Evolutionary conservation across 2,888 invertebrate species (phyloP), one percentile per base, ranked within the genome.

Genomic region (Clivina fossor): DNA sequence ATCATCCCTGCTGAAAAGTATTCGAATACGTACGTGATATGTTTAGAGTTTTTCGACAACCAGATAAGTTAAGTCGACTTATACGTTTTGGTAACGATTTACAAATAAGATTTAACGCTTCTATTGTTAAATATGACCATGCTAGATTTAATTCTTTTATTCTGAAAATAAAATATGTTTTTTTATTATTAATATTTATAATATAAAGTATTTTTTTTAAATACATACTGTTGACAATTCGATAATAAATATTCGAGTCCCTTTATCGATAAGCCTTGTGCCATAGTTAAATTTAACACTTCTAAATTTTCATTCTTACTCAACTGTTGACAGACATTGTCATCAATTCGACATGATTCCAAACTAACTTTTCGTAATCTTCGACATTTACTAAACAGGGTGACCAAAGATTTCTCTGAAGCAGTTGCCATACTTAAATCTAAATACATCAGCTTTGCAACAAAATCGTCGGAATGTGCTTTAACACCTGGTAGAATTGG

Each of bases 211-310:
- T 40, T 11, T 9, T 9, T 9, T 13, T 7, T 26, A 13, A 40
- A 40, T 20, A 68, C 74, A 71, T 69, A 83, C 81, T 75, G 79
- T 63, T 71, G 73, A 65, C 85, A 85, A 40, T 82, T 81, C 1
- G 73, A 72, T 48, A 87, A 70, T 64, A 93, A 77, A 48, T 76
- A 72, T 8, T 77, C 74, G 0, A 93, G 68, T 16, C 88, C 86
- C 49, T 78, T 74, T 0, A 79, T 73, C 11, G 83, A 80, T 4
- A 94, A 70, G 0, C 90, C 92, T 48, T 78, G 79, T 16, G 85
- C 85, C 90, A 93, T 90, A 0, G 90, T 83, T 66, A 94, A 73
- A 76, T 95, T 94, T 15, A 95, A 76, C 0, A 88, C 84, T 71
- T 91, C 89, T 60, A 95, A 71, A 37, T 84, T 75, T 40, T 67